These are phyloP conservation scores for Sebastes vulpes DNA, from an alignment of 2,797 vertebrate genomes.

Conservation along the genomic window DNA sequence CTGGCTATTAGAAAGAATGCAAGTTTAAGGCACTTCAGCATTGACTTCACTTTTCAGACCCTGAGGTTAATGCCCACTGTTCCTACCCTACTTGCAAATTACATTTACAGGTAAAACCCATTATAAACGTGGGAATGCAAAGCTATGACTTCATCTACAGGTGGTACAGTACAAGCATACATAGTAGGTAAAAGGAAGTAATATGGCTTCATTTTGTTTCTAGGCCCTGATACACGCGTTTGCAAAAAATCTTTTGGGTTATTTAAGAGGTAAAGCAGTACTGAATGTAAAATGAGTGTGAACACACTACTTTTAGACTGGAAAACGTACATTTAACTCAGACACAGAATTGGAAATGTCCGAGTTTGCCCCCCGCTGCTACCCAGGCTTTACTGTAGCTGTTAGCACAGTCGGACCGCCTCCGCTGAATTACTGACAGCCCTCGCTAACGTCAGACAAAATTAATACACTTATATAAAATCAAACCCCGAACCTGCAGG, in stretches of 20 bases:
- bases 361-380: not conserved
- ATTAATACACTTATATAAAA: constrained; percentile 12
- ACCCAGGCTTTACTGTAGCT: not conserved
- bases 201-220: not conserved
- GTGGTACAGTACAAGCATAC: not conserved
- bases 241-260: not conserved
- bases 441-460: not conserved
- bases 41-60: too few species aligned
- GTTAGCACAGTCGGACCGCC: not conserved
- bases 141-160: not conserved
- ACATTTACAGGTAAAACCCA: constrained; percentile 15
- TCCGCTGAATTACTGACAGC: not conserved
- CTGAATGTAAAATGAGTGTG: not conserved
- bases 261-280: not conserved
- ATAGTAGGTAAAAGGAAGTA: not conserved
- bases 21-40: too few species aligned
- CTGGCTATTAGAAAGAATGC: too few species aligned
- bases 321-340: not conserved
- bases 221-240: not conserved
- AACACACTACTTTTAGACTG: not conserved
- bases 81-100: not conserved
- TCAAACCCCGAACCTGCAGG: not conserved
- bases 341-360: not conserved
- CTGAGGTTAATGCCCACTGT: too few species aligned
- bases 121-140: not conserved